Evolutionary conservation across 2,113 vertebrate species (phyloP).

Genomic region (Rhabdomys dilectus): DNA sequence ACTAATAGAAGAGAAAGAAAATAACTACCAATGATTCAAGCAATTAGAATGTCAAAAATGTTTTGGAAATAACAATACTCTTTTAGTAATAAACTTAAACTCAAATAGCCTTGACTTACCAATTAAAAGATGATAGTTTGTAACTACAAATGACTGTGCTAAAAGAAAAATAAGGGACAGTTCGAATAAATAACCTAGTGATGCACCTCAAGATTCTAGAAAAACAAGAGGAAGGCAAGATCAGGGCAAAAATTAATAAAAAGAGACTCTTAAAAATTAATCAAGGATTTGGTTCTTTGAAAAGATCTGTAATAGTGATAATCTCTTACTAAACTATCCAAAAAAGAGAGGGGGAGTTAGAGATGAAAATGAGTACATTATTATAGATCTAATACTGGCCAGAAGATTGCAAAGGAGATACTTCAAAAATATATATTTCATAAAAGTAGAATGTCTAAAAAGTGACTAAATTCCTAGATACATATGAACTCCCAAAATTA

Average conservation of each 20-base stretch:
- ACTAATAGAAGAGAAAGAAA: neutral
- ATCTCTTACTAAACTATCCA: neutral
- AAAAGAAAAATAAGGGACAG: neutral
- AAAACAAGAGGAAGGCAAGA: neutral
- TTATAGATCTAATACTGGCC: neutral
- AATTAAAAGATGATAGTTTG: neutral
- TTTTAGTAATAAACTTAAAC: neutral
- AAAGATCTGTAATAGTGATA: neutral
- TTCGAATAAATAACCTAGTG: neutral
- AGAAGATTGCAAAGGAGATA: neutral
- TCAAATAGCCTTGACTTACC: neutral
- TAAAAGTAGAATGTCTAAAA: neutral
- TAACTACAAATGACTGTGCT: neutral
- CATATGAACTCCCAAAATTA: neutral
- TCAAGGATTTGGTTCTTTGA: neutral
- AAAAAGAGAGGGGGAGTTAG: neutral
- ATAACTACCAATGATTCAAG: neutral
- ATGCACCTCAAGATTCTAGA: neutral
- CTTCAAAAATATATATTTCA: neutral
- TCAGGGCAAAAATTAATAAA: neutral
- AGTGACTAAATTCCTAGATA: neutral
- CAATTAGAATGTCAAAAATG: neutral
- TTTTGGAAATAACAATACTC: neutral
- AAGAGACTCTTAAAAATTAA: neutral
- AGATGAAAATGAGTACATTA: too few relatives aligned